Base-by-base conservation (phyloP, 2,113 vertebrate genomes). In the Nannobrachium achirus region DNA sequence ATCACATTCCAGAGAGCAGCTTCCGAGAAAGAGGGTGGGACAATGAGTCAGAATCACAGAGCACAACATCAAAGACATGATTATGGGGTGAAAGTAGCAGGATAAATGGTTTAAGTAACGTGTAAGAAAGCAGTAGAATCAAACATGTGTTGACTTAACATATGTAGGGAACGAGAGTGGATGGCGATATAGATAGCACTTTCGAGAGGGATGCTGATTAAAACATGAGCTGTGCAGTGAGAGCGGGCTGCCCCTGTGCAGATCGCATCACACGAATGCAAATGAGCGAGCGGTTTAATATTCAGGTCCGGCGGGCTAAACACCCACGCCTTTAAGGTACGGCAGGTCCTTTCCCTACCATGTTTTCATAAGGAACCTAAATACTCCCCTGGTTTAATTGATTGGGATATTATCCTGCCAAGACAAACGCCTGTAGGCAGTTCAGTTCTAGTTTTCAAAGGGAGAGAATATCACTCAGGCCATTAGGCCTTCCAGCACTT, bases 221-320 rank as follows among this genome's bases (percentile, higher is more conserved):
- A 89, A 89, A 89, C 80, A 85, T 80, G 79, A 88, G 83, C 78
- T 38, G 51, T 64, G 77, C 44, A 11, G 60, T 55, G 77, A 72
- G 62, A 66, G 65, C 2, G 63, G 78, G 82, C 64, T 50, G 63
- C 63, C 69, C 74, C 75, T 42, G 50, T 53, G 80, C 78, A 64
- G 69, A 67, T 10, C 5, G 70, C 73, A 68, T 79, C 80, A 65
- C 84, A 69, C 70, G 73, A 79, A 91, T 91, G 84, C 73, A 89
- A 90, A 91, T 84, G 65, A 79, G 71, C 18, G 8, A 62, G 19
- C 42, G 61, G 73, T 86, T 88, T 85, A 83, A 89, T 84, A 88
- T 90, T 86, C 85, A 83, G 76, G 79, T 75, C 71, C 40, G 53
- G 60, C 45, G 42, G 80, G 67, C 76, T 55, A 33, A 79, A 73